phyloP scores from a whole-genome alignment of 2,797 vertebrate species.

The Prunella strophiata region DNA sequence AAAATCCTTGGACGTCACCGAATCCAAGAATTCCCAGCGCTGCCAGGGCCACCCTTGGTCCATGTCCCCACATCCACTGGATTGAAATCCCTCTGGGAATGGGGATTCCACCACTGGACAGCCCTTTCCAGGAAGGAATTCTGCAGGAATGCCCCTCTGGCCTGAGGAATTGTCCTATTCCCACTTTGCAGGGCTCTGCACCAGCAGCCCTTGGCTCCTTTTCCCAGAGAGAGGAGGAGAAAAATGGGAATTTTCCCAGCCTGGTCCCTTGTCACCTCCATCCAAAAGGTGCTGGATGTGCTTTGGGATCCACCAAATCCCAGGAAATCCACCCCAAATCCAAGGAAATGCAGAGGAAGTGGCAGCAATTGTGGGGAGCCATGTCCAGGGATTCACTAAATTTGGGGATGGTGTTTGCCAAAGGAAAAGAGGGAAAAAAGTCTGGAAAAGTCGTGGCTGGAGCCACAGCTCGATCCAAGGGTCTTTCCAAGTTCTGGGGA shows the following conservation, averaged over 20 bases:
- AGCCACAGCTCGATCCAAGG: background rate
- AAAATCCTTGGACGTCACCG: rapidly evolving
- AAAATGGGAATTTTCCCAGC: background rate
- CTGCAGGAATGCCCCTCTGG: background rate
- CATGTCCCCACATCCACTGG: rapidly evolving
- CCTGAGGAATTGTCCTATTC: background rate
- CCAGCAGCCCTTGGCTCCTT: background rate
- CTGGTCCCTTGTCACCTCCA: background rate
- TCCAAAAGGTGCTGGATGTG: background rate
- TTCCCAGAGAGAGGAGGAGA: background rate
- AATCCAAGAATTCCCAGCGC: background rate
- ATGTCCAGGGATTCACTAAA: rapidly evolving
- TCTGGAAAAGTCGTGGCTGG: background rate
- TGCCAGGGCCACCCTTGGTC: rapidly evolving
- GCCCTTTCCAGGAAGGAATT: background rate
- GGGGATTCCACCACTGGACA: background rate
- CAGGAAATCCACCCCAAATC: background rate
- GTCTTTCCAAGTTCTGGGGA: background rate
- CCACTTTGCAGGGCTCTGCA: background rate
- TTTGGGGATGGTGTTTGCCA: background rate
- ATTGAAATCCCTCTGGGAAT: too few relatives aligned
- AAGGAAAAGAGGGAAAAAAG: background rate
- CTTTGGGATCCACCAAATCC: background rate
- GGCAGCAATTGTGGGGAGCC: rapidly evolving
- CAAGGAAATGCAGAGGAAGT: background rate